phyloP scores from a whole-genome alignment of 2,113 vertebrate species.

The Menura novaehollandiae region DNA sequence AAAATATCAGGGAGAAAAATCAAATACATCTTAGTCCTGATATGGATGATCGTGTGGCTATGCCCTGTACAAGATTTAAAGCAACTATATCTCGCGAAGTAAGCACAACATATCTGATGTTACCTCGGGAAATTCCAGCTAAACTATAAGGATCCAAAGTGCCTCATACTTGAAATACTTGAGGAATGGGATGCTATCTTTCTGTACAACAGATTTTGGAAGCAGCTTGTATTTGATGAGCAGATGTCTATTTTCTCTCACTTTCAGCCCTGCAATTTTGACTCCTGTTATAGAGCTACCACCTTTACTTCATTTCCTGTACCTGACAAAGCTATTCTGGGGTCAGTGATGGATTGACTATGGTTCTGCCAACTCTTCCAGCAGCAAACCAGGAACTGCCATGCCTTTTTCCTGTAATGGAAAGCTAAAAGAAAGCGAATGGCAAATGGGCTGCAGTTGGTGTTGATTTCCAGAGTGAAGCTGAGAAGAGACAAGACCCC shows the following conservation, averaged over 20 bases:
- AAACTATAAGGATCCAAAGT: not conserved
- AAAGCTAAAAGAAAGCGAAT: not conserved
- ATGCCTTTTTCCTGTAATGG: not conserved
- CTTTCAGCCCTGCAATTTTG: not conserved
- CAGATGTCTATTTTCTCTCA: not conserved
- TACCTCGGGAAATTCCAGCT: not conserved
- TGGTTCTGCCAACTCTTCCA: not conserved
- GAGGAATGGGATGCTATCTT: not conserved
- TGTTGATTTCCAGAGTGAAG: not conserved
- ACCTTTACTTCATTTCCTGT: not conserved
- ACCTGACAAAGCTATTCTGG: not conserved
- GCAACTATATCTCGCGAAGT: not conserved
- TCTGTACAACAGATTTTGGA: not conserved
- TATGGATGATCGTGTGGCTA: not conserved
- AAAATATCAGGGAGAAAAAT: not conserved
- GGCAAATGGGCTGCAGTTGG: not conserved
- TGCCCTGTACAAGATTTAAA: not conserved
- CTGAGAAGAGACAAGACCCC: fast-evolving
- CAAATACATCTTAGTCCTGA: not conserved
- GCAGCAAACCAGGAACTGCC: not conserved
- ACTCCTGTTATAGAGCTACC: not conserved
- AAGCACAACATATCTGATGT: not conserved
- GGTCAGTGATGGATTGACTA: not conserved
- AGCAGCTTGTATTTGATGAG: not conserved
- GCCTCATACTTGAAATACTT: not conserved